A percentile compares a stretch with the other conserved stretches of the same genome.
phyloP scores from a whole-genome alignment of 2,888 invertebrate genomes.

The Sthenelais limicola region DNA sequence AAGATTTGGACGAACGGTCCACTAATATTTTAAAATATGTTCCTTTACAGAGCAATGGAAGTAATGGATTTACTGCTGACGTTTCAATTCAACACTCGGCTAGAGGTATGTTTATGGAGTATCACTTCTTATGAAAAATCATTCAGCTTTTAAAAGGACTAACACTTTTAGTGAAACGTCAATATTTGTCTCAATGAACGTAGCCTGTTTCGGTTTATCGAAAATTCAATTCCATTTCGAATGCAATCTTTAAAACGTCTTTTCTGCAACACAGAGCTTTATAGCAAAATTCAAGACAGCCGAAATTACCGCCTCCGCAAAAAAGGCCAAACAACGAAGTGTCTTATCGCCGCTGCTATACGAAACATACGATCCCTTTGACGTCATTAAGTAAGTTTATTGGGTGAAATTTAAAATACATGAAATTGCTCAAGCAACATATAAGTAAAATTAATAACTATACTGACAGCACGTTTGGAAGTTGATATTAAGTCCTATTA shows the following conservation, averaged over 20 bases:
- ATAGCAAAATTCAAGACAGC: constrained; percentile 58
- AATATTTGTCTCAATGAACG: background rate
- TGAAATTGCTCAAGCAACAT: too few species aligned
- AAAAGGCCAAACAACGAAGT: constrained; percentile 46
- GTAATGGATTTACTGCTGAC: constrained; percentile 70
- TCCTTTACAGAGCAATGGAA: constrained; percentile 66
- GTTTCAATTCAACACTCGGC: constrained; percentile 70
- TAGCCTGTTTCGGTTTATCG: background rate
- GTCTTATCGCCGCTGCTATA: constrained; percentile 50
- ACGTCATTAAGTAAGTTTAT: constrained; percentile 49
- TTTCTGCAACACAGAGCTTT: constrained; percentile 49
- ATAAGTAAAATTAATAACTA: too few species aligned
- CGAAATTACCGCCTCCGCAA: constrained; percentile 47
- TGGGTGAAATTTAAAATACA: too few species aligned
- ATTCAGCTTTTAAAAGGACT: background rate
- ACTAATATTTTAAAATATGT: background rate
- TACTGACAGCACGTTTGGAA: too few species aligned
- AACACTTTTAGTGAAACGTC: background rate
- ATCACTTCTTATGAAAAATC: background rate
- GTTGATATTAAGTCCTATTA: too few species aligned
- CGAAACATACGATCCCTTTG: constrained; percentile 52
- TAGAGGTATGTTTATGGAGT: constrained; percentile 58
- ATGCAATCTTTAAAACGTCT: background rate
- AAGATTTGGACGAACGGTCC: background rate
- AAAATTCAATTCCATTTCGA: too few species aligned